Percentiles rank a stretch among this genome's conserved stretches.
phyloP scores from a whole-genome alignment of 2,888 invertebrate genomes.

The Polydesmus complanatus region DNA sequence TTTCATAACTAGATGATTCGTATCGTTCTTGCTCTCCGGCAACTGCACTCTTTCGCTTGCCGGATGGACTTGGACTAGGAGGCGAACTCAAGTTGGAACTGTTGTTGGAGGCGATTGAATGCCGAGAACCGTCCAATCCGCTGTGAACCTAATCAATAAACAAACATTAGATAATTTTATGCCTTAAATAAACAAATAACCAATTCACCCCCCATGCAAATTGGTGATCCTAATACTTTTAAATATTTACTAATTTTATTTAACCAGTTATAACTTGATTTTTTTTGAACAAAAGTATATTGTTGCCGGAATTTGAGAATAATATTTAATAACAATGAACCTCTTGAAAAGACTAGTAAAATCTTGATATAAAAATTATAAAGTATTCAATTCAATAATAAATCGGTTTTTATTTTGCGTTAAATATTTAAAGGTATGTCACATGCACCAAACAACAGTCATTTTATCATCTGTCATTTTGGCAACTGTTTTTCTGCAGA shows the following conservation, averaged over 20 bases:
- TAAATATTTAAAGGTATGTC: too few relatives aligned
- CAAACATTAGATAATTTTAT: neutral
- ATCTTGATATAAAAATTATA: too few relatives aligned
- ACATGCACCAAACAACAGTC: too few relatives aligned
- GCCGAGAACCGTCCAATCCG: slow-evolving; percentile 47
- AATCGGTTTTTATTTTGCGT: too few relatives aligned
- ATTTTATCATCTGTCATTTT: too few relatives aligned
- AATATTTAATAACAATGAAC: too few relatives aligned
- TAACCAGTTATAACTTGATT: too few relatives aligned
- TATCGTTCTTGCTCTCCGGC: slow-evolving; percentile 28
- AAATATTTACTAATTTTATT: neutral
- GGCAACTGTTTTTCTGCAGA: too few relatives aligned
- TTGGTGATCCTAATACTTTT: neutral
- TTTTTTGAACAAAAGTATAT: too few relatives aligned
- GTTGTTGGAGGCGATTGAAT: slow-evolving; percentile 57
- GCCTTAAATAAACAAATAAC: neutral
- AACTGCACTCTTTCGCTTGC: slow-evolving; percentile 27
- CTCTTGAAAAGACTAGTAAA: too few relatives aligned
- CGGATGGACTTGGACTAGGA: slow-evolving; percentile 41
- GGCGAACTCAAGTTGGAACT: slow-evolving; percentile 59
- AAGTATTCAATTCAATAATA: too few relatives aligned
- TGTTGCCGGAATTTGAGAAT: too few relatives aligned
- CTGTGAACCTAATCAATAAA: slow-evolving; percentile 32
- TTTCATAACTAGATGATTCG: slow-evolving; percentile 51
- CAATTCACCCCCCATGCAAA: neutral